Conservation (phyloP, 2,113 vertebrate genomes). For the Rhineura floridana region DNA sequence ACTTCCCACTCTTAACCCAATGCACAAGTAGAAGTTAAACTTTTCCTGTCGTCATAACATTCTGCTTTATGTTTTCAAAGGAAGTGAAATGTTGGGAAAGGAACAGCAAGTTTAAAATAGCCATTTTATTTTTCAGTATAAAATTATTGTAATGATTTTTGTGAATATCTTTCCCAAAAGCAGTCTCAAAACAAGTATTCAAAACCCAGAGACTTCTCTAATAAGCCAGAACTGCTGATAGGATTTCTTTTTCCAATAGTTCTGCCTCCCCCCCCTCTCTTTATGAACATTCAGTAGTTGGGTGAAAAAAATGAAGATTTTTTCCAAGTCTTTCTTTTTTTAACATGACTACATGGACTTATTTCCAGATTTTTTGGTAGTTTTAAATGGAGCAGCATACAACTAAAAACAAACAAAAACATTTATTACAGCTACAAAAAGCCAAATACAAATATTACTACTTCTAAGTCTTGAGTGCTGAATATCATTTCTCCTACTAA, state of each 20-base stretch:
- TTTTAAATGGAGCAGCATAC: not conserved
- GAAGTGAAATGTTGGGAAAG: constrained; percentile 9
- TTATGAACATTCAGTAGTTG: not conserved
- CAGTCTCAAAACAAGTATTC: not conserved
- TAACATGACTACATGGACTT: not conserved
- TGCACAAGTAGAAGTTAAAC: not conserved
- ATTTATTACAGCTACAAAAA: not conserved
- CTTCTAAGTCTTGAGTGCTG: not conserved
- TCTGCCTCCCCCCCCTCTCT: not conserved
- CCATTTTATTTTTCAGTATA: not conserved
- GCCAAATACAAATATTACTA: not conserved
- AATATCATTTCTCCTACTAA: not conserved
- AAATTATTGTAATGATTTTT: not conserved
- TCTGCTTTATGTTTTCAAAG: constrained; percentile 26
- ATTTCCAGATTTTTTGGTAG: not conserved
- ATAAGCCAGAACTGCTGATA: not conserved
- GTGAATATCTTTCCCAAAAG: not conserved
- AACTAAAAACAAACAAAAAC: not conserved
- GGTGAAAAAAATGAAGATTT: not conserved
- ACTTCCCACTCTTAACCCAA: not conserved
- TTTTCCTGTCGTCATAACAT: constrained; percentile 1
- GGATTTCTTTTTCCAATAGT: not conserved
- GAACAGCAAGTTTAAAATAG: constrained; percentile 6
- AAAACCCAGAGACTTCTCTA: not conserved
- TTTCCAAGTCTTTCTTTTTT: not conserved